Conservation (phyloP, 2,888 invertebrate species). For the Tachina fera region DNA sequence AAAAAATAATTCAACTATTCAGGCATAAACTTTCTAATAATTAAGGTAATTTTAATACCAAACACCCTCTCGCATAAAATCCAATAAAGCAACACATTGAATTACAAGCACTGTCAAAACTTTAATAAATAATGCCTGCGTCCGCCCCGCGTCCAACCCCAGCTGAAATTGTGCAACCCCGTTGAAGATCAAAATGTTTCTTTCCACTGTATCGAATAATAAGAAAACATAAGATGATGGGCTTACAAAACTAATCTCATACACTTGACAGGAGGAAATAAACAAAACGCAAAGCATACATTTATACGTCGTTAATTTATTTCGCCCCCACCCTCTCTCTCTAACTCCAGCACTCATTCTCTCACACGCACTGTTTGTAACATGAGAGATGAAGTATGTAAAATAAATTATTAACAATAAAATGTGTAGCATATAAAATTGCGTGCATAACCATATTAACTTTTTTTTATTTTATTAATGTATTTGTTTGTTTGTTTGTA, state of each 20-base stretch:
- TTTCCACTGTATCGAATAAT: constrained; percentile 50
- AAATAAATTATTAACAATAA: constrained; percentile 64
- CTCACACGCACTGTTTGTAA: constrained; percentile 25
- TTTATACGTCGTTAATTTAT: not conserved
- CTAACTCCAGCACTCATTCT: too few relatives aligned
- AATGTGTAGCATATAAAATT: constrained; percentile 55
- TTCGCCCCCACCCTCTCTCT: not conserved
- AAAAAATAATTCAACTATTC: constrained; percentile 28
- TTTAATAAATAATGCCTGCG: constrained; percentile 45
- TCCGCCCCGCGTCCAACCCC: not conserved
- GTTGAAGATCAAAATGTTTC: constrained; percentile 33
- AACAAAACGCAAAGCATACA: constrained; percentile 38
- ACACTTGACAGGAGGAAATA: constrained; percentile 67
- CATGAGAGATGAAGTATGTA: constrained; percentile 52
- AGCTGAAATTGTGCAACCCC: constrained; percentile 38
- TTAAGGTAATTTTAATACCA: constrained; percentile 62
- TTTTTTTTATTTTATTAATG: not conserved
- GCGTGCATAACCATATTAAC: constrained; percentile 57
- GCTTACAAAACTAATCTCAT: constrained; percentile 69
- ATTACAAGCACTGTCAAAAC: constrained; percentile 64
- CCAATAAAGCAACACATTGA: constrained; percentile 23
- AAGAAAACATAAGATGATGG: constrained; percentile 52
- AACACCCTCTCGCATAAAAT: constrained; percentile 40
- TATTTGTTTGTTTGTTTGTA: not conserved
- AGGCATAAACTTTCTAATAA: constrained; percentile 64